phyloP scores from a whole-genome alignment of 2,113 vertebrate species.

The Brachyhypopomus occidentalis region DNA sequence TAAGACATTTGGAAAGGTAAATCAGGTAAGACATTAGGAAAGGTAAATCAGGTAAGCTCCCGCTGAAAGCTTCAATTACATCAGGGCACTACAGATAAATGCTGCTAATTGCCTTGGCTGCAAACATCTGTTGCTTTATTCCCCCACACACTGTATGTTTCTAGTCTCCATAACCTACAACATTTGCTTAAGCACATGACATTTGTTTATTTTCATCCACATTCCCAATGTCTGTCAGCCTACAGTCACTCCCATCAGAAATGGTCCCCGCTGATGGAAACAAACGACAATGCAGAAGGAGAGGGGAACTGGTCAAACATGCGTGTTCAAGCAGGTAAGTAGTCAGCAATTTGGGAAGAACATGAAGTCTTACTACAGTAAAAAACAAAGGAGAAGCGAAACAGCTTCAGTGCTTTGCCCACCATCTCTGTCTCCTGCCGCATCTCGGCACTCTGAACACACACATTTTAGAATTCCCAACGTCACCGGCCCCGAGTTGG shows the following conservation, averaged over 20 bases:
- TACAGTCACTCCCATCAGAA: not conserved
- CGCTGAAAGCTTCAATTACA: not conserved
- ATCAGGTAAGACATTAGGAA: not conserved
- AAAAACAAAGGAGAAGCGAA: not conserved
- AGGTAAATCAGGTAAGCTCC: too few species aligned
- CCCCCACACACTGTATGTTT: not conserved
- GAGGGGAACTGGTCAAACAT: slow-evolving; percentile 22
- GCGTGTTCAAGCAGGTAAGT: slow-evolving; percentile 1
- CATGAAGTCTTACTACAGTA: not conserved
- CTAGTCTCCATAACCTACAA: not conserved
- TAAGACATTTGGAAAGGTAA: not conserved
- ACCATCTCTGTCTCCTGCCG: not conserved
- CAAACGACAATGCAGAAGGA: slow-evolving; percentile 4
- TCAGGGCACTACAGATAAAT: not conserved
- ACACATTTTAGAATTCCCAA: not conserved
- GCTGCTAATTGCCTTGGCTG: not conserved
- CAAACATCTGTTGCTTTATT: slow-evolving; percentile 1
- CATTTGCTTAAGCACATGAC: not conserved
- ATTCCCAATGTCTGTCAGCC: slow-evolving; percentile 29
- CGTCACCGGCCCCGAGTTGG: not conserved
- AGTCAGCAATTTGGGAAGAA: slow-evolving; percentile 14
- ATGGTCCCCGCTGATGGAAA: slow-evolving; percentile 8
- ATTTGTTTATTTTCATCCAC: slow-evolving; percentile 6
- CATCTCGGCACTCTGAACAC: not conserved
- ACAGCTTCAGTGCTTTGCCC: not conserved